Percentiles rank a stretch among this genome's conserved stretches.
Evolutionary conservation across 2,888 invertebrate genomes (phyloP).

Genomic region (Parapristionchus giblindavisi): DNA sequence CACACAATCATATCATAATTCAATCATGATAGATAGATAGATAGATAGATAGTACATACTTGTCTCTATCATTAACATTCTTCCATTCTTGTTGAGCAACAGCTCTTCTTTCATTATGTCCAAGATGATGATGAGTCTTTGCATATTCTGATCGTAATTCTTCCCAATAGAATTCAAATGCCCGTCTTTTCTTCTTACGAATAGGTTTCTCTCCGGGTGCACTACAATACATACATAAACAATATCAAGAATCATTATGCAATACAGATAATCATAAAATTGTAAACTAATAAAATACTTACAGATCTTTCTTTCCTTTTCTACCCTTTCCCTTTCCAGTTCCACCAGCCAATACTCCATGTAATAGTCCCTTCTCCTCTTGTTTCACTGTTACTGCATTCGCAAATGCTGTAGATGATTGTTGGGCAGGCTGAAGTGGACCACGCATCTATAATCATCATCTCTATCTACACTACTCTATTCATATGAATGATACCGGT

Average conservation of each 20-base stretch:
- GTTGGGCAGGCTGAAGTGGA: conserved; percentile 2
- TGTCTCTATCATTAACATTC: conserved; percentile 36
- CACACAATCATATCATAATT: neutral
- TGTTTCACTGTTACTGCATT: neutral
- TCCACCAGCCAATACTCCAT: conserved; percentile 4
- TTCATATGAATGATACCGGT: too few species aligned
- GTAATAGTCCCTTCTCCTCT: conserved; percentile 6
- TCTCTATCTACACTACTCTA: too few species aligned
- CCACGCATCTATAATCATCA: conserved; percentile 2
- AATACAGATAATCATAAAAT: neutral
- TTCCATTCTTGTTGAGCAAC: conserved; percentile 34
- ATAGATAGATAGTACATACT: neutral
- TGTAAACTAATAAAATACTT: neutral
- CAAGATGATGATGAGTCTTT: conserved; percentile 30
- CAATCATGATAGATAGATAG: neutral
- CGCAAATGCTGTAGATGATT: neutral
- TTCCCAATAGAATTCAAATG: conserved; percentile 37
- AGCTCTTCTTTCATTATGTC: conserved; percentile 36
- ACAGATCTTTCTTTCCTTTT: neutral
- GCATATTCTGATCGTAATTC: conserved; percentile 32
- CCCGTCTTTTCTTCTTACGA: conserved; percentile 37
- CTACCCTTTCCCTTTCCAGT: neutral
- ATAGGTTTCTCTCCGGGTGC: conserved; percentile 31
- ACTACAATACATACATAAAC: neutral
- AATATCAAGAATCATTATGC: neutral